Evolutionary conservation across 2,888 invertebrate genomes (phyloP).

Genomic region (Cephus runcator): DNA sequence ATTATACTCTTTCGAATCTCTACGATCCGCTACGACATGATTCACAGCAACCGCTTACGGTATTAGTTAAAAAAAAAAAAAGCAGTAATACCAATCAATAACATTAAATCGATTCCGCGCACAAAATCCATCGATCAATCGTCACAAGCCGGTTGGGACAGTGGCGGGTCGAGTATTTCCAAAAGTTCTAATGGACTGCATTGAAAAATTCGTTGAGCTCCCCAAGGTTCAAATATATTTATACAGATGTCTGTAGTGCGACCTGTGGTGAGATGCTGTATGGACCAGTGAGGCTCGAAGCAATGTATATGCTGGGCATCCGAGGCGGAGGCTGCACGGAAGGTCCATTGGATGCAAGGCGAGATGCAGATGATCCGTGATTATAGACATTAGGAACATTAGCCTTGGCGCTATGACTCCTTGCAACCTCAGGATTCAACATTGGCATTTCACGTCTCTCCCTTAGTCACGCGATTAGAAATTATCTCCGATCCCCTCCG

Average conservation of each 20-base stretch:
- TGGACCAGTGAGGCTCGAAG: not conserved
- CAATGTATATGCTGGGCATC: not conserved
- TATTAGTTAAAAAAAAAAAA: not conserved
- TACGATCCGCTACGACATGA: not conserved
- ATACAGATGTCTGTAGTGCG: not conserved
- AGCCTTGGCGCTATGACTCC: conserved; percentile 42
- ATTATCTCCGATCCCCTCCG: not conserved
- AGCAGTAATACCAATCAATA: conserved; percentile 1
- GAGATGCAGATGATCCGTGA: conserved; percentile 58
- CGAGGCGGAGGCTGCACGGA: not conserved
- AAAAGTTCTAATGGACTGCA: not conserved
- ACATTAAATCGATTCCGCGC: not conserved
- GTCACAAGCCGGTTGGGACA: not conserved
- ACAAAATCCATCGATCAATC: not conserved
- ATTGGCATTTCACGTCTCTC: not conserved
- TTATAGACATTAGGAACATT: conserved; percentile 63
- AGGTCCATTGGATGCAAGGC: conserved; percentile 26
- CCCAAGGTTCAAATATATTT: not conserved
- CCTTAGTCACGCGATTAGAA: conserved; percentile 7
- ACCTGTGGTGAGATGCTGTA: not conserved
- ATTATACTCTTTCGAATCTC: not conserved
- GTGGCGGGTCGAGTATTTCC: not conserved
- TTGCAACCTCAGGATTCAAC: conserved; percentile 22
- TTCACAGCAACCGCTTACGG: conserved; percentile 2
- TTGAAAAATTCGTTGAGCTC: too few relatives aligned